These are phyloP conservation scores for Chymomyza costata DNA, from an alignment of 1,140 invertebrate genomes.

Conservation along the genomic window DNA sequence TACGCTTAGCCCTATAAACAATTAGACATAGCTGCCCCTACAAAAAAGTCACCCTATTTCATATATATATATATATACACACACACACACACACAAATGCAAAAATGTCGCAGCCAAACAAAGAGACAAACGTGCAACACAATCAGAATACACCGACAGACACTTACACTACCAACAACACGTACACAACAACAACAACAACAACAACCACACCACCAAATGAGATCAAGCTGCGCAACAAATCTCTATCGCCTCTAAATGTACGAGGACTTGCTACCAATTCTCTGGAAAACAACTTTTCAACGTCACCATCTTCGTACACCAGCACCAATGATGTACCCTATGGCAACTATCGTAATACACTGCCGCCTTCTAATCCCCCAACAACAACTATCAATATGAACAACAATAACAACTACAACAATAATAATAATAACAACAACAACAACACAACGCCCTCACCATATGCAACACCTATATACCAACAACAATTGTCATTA, in stretches of 20 bases:
- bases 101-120: constrained; percentile 60
- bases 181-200: constrained; percentile 19
- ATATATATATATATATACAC: too few relatives aligned
- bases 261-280: constrained; percentile 52
- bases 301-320: constrained; percentile 9
- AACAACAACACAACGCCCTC: constrained; percentile 21
- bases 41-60: too few relatives aligned
- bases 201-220: constrained; percentile 36
- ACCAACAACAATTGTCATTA: constrained; percentile 63
- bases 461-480: constrained; percentile 58
- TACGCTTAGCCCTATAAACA: too few relatives aligned
- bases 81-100: constrained; percentile 41
- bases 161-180: constrained; percentile 8
- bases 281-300: constrained; percentile 5
- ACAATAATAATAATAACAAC: constrained; percentile 24
- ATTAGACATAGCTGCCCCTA: too few relatives aligned
- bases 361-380: constrained; percentile 15
- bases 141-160: constrained; percentile 23
- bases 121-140: constrained; percentile 40
- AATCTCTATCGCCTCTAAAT: constrained; percentile 45
- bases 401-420: constrained; percentile 48
- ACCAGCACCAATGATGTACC: constrained; percentile 34
- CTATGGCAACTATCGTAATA: constrained; percentile 46
- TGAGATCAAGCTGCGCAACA: constrained; percentile 53
- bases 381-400: constrained; percentile 29